Conservation (phyloP, 1,140 invertebrate species). For the Tetramorium parvispinum region DNA sequence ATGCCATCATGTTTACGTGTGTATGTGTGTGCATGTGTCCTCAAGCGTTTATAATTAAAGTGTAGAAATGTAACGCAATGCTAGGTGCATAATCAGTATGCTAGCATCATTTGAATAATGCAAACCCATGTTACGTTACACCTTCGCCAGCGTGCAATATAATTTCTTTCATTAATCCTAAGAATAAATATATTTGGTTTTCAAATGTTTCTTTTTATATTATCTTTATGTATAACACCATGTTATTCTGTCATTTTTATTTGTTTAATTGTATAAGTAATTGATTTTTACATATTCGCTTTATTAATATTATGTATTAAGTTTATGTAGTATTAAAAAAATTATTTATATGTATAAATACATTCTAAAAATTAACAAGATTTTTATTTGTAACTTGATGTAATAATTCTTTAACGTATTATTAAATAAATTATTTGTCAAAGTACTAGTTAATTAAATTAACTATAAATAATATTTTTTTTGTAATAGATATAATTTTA, state of each 20-base stretch:
- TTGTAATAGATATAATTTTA: not conserved
- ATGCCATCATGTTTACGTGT: not conserved
- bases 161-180: conserved; percentile 16
- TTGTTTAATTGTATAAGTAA: not conserved
- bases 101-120: conserved; percentile 38
- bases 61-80: not conserved
- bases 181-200: conserved; percentile 22
- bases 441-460: not conserved
- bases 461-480: not conserved
- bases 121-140: conserved; percentile 8
- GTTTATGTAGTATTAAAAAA: not conserved
- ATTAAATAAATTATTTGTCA: not conserved
- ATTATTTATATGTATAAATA: not conserved
- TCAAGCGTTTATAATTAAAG: conserved; percentile 45
- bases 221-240: not conserved
- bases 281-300: not conserved
- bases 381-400: not conserved
- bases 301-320: not conserved
- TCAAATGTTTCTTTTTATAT: not conserved
- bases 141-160: not conserved
- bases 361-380: not conserved
- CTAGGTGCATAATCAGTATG: not conserved
- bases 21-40: not conserved
- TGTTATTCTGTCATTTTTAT: conserved; percentile 4
- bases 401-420: not conserved